phyloP scores from a whole-genome alignment of 2,797 vertebrate species.

The Heliangelus exortis region DNA sequence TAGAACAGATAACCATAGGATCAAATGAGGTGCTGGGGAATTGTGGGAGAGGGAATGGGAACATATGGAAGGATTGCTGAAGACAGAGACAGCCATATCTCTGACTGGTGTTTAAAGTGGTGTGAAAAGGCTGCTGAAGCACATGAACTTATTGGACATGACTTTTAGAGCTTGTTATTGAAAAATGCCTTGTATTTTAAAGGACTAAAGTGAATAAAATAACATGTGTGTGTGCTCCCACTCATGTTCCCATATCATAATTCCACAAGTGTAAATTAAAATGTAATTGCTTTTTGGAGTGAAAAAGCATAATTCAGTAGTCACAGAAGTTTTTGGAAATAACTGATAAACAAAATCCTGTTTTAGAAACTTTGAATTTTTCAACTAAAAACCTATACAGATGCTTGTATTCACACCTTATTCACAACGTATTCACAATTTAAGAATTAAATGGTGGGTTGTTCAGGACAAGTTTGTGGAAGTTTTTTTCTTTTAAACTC shows the following conservation, averaged over 20 bases:
- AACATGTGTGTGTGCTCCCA: fast-evolving
- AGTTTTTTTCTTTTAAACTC: background rate
- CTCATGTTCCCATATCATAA: fast-evolving
- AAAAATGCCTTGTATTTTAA: background rate
- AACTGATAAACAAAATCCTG: background rate
- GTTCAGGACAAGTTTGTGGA: background rate
- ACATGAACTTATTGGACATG: background rate
- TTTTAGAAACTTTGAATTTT: background rate
- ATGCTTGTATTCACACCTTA: too few species aligned
- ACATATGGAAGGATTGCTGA: fast-evolving
- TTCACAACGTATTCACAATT: too few species aligned
- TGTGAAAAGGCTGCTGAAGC: background rate
- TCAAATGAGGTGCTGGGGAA: background rate
- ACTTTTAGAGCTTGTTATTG: background rate
- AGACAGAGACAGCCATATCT: background rate
- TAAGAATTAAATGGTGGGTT: background rate
- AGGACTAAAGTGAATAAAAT: background rate
- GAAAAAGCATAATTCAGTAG: background rate
- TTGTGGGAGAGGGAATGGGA: background rate
- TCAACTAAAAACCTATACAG: background rate
- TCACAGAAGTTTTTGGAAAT: background rate
- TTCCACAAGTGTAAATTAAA: background rate
- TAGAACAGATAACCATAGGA: background rate
- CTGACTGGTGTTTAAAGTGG: background rate
- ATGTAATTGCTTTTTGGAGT: background rate